phyloP scores from a whole-genome alignment of 2,888 invertebrate species.

The Tetragnatha montana region DNA sequence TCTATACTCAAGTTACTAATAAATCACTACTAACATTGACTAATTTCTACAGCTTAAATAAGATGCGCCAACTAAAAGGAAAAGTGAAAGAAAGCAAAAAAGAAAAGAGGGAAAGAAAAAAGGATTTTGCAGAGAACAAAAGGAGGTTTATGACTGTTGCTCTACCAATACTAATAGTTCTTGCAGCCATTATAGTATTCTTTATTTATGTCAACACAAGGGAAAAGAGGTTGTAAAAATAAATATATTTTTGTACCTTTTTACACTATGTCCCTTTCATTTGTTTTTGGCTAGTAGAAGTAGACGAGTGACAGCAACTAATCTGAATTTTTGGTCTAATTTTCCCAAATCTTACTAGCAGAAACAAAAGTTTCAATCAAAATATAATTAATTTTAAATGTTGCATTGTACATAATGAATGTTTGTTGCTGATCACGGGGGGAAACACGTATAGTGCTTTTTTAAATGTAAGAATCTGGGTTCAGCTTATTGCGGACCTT shows the following conservation, averaged over 20 bases:
- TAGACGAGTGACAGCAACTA: no score
- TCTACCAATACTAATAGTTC: constrained; percentile 53
- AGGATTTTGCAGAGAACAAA: constrained; percentile 59
- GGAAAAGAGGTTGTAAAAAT: constrained; percentile 30
- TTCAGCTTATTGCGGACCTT: no score
- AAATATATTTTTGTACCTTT: background rate
- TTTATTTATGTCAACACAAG: constrained; percentile 56
- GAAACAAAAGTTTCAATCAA: no score
- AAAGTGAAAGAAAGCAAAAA: constrained; percentile 67
- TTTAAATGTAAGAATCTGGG: no score
- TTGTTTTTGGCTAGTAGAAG: no score
- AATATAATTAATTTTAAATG: no score
- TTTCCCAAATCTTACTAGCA: no score
- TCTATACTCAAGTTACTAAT: no score
- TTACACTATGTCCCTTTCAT: background rate
- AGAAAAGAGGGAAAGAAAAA: constrained; percentile 64
- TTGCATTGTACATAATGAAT: no score
- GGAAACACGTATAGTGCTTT: no score
- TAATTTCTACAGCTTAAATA: constrained; percentile 3
- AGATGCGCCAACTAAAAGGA: constrained; percentile 65
- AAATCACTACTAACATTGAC: background rate
- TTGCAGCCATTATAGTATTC: constrained; percentile 42
- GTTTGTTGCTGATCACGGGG: no score
- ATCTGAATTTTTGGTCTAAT: no score
- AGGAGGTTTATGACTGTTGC: constrained; percentile 61